Evolutionary conservation across 1,140 invertebrate genomes (phyloP), one percentile per base, ranked within the genome.

Genomic region (Penaeus chinensis): DNA sequence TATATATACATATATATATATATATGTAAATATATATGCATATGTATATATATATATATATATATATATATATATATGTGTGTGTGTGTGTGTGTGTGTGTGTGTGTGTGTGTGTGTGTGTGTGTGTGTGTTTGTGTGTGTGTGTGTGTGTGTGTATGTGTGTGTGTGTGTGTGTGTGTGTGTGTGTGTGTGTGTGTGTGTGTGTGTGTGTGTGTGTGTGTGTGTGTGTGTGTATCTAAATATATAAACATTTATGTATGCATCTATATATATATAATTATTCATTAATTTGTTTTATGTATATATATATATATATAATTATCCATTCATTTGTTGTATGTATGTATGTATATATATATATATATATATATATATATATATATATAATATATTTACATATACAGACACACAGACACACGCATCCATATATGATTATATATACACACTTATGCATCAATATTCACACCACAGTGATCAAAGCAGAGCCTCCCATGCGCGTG

Each of bases 21-120:
- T n/a, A 71, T n/a, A 71, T n/a, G 24, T 24, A 71, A 1, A 71
- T 18, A 71, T 24, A 13, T 71, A 24, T 24, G 18, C 0, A 66
- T 11, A 66, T 18, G 0, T 5, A 27, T 27, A 27, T 66, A 71
- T 71, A 71, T 24, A 27, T 71, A n/a, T 71, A 71, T 71, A 71
- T 71, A 71, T 71, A 71, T 71, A 71, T 71, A 71, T 71, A 71
- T 71, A 71, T 71, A 71, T 71, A 71, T 71, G n/a, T 71, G 8
- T 71, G n/a, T 24, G n/a, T 71, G n/a, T 24, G n/a, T 71, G n/a
- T 74, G 32, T 74, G 32, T 74, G 32, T 24, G 3, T 74, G 8
- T 74, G 32, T 74, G 32, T 27, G 32, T 10, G 32, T 24, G 27
- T 8, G 27, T 8, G 27, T 8, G 19, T 0, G n/a, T n/a, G 11